Evolutionary conservation across 2,888 invertebrate species (phyloP).

Genomic region (Pristionchus entomophagus): DNA sequence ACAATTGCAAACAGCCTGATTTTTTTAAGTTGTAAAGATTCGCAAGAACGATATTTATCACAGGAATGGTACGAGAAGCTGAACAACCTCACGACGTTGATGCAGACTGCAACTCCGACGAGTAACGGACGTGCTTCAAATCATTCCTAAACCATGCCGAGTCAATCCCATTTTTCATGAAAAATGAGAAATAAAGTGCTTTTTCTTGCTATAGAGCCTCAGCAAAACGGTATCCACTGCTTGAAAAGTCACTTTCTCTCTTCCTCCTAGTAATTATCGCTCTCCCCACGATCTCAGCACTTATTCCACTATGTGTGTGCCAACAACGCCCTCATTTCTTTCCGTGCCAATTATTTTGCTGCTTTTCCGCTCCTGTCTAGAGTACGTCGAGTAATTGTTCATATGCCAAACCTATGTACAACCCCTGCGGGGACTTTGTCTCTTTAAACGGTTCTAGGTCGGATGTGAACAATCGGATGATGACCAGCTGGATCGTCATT

Average conservation of each 20-base stretch:
- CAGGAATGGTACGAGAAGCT: slow-evolving; percentile 68
- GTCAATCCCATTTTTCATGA: too few species aligned
- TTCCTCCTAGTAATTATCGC: not conserved
- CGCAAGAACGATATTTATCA: not conserved
- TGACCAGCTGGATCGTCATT: too few species aligned
- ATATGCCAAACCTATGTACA: not conserved
- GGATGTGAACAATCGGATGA: too few species aligned
- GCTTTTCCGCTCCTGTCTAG: slow-evolving; percentile 24
- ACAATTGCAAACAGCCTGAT: too few species aligned
- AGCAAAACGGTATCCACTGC: not conserved
- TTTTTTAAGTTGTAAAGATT: too few species aligned
- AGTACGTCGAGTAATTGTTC: not conserved
- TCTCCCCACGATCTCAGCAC: not conserved
- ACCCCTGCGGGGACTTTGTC: not conserved
- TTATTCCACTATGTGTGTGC: slow-evolving; percentile 8
- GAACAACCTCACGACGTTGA: slow-evolving; percentile 53
- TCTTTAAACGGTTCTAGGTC: too few species aligned
- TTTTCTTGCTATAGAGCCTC: too few species aligned
- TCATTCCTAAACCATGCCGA: too few species aligned
- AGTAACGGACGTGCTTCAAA: slow-evolving; percentile 53
- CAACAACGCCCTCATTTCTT: slow-evolving; percentile 18
- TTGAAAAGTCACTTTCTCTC: not conserved
- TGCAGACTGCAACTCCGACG: slow-evolving; percentile 54
- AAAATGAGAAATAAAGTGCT: too few species aligned
- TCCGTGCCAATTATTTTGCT: slow-evolving; percentile 12